phyloP scores from a whole-genome alignment of 2,797 vertebrate species.

The Cetoscarus ocellatus region DNA sequence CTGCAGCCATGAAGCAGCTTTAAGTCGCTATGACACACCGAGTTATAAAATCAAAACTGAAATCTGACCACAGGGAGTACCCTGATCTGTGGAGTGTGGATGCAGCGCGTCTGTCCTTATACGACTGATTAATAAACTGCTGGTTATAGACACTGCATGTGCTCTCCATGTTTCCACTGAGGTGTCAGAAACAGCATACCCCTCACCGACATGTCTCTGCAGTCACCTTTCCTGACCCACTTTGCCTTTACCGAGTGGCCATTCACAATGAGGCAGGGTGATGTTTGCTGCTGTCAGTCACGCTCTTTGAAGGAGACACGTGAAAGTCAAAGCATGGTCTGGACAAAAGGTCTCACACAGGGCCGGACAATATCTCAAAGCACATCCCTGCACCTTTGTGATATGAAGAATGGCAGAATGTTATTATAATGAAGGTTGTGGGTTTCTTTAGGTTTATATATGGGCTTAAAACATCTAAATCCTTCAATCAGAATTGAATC shows the following conservation, averaged over 20 bases:
- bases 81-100: slow-evolving; percentile 10
- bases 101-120: slow-evolving; percentile 26
- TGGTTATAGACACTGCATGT: slow-evolving; percentile 13
- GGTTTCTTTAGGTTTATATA: too few species aligned
- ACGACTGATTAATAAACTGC: slow-evolving; percentile 28
- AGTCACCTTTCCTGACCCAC: slow-evolving; percentile 72
- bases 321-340: slow-evolving; percentile 24
- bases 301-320: slow-evolving; percentile 19
- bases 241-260: slow-evolving; percentile 41
- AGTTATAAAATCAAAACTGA: slow-evolving; percentile 9
- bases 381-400: too few species aligned
- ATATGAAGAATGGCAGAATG: too few species aligned
- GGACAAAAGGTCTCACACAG: neutral
- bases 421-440: too few species aligned
- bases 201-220: slow-evolving; percentile 45
- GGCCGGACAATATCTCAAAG: too few species aligned
- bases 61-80: slow-evolving; percentile 3
- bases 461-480: too few species aligned
- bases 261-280: slow-evolving; percentile 32
- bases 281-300: slow-evolving; percentile 66
- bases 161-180: slow-evolving; percentile 25
- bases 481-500: too few species aligned
- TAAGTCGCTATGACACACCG: neutral
- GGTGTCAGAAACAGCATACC: slow-evolving; percentile 21
- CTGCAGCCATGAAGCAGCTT: too few species aligned